Evolutionary conservation across 2,888 invertebrate species (phyloP).

Genomic region (Lepidochrysops patricia): DNA sequence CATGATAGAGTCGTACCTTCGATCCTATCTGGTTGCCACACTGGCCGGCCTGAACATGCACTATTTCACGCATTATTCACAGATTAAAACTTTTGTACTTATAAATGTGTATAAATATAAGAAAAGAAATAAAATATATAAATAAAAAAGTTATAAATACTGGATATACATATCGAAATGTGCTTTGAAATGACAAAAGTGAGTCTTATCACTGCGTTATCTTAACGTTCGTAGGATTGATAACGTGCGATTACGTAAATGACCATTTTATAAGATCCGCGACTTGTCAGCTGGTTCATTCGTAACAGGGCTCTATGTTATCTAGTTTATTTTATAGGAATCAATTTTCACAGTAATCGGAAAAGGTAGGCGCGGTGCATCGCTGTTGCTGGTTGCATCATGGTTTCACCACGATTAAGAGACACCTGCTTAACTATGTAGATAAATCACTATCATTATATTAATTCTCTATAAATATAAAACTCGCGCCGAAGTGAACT

Average conservation of each 20-base stretch:
- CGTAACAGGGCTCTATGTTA: not conserved
- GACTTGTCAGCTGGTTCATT: not conserved
- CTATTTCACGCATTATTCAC: slow-evolving; percentile 90
- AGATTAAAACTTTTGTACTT: no score
- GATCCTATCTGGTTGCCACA: slow-evolving; percentile 97
- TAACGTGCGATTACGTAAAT: not conserved
- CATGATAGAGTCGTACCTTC: no score
- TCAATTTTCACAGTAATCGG: slow-evolving; percentile 2
- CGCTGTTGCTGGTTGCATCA: not conserved
- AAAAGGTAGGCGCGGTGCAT: not conserved
- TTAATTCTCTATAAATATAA: no score
- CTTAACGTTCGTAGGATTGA: slow-evolving; percentile 4
- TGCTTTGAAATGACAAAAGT: not conserved
- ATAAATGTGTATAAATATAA: slow-evolving; percentile 16
- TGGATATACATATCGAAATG: not conserved
- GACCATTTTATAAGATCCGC: not conserved
- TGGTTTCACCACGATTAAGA: no score
- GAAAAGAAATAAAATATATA: not conserved
- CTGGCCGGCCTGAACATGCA: slow-evolving; percentile 94
- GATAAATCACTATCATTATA: no score
- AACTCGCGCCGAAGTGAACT: no score
- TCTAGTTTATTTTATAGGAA: not conserved
- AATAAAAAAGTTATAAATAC: not conserved
- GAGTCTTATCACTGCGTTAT: not conserved
- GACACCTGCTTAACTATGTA: no score